phyloP scores from a whole-genome alignment of 1,140 invertebrate genomes.

The Archivesica marissinica region DNA sequence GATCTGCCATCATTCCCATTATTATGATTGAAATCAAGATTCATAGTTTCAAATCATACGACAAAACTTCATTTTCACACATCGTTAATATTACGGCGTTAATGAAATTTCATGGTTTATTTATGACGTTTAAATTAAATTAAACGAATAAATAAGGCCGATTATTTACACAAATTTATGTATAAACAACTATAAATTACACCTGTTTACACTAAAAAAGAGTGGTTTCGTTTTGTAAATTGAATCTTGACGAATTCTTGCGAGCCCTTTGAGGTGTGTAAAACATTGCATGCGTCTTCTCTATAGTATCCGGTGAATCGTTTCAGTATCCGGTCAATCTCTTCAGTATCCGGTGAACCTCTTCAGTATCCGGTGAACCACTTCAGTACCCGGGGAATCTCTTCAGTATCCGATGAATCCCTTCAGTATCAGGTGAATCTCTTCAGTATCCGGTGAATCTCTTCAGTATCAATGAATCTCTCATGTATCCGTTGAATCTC shows the following conservation, averaged over 20 bases:
- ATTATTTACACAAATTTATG: constrained; percentile 54
- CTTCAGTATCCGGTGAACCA: background rate
- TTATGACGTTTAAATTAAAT: constrained; percentile 60
- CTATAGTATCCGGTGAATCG: background rate
- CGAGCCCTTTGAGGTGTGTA: background rate
- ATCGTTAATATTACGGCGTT: constrained; percentile 36
- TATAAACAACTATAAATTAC: constrained; percentile 39
- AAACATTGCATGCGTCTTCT: background rate
- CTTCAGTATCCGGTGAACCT: background rate
- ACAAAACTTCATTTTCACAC: constrained; percentile 19
- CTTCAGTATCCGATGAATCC: background rate
- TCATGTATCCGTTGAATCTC: too few species aligned
- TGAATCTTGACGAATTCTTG: constrained; percentile 3
- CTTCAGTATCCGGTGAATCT: too few species aligned
- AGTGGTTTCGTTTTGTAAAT: constrained; percentile 5
- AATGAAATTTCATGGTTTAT: constrained; percentile 47
- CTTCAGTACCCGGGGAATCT: background rate
- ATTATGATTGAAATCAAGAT: constrained; percentile 31
- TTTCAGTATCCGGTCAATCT: background rate
- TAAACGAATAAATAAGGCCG: constrained; percentile 28
- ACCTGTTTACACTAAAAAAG: constrained; percentile 36
- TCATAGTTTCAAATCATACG: constrained; percentile 16
- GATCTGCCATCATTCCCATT: background rate
- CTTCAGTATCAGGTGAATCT: background rate
- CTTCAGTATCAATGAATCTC: too few species aligned